Conservation (phyloP, 2,888 invertebrate genomes). For the Dermolepida albohirtum region DNA sequence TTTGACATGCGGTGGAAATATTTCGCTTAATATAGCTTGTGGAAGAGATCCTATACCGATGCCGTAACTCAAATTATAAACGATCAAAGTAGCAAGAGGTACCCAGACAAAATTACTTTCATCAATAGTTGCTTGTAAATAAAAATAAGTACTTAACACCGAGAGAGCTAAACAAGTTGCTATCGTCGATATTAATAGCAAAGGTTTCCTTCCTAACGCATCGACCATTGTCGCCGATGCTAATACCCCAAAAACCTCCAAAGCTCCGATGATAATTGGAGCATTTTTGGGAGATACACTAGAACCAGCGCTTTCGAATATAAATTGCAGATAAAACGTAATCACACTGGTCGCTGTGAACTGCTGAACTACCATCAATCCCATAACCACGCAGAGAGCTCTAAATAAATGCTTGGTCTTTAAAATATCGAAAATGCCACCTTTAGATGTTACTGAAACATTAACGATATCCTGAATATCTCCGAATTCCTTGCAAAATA, state of each 20-base stretch:
- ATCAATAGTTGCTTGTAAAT: conserved; percentile 65
- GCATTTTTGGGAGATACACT: conserved; percentile 71
- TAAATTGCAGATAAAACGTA: conserved; percentile 80
- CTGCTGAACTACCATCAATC: conserved; percentile 75
- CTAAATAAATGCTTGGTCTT: conserved; percentile 78
- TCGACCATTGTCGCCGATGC: conserved; percentile 83
- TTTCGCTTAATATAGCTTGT: conserved; percentile 84
- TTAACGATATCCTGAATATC: conserved; percentile 58
- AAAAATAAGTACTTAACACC: conserved; percentile 71
- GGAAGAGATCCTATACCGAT: conserved; percentile 80
- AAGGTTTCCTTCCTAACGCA: conserved; percentile 76
- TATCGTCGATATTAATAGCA: conserved; percentile 76
- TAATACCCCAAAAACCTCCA: conserved; percentile 78
- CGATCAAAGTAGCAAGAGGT: conserved; percentile 76
- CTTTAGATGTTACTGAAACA: conserved; percentile 64
- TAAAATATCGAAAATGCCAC: conserved; percentile 63
- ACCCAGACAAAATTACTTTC: conserved; percentile 69
- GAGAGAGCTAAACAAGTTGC: conserved; percentile 76
- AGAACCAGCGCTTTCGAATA: conserved; percentile 76
- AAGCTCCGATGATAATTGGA: conserved; percentile 79
- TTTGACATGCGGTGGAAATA: conserved; percentile 82
- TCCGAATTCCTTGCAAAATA: conserved; percentile 68
- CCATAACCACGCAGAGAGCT: conserved; percentile 78
- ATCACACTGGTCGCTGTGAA: conserved; percentile 84
- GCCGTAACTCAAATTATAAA: conserved; percentile 80